Conservation (phyloP, 2,888 invertebrate species). For the Cheiracanthium punctorium region DNA sequence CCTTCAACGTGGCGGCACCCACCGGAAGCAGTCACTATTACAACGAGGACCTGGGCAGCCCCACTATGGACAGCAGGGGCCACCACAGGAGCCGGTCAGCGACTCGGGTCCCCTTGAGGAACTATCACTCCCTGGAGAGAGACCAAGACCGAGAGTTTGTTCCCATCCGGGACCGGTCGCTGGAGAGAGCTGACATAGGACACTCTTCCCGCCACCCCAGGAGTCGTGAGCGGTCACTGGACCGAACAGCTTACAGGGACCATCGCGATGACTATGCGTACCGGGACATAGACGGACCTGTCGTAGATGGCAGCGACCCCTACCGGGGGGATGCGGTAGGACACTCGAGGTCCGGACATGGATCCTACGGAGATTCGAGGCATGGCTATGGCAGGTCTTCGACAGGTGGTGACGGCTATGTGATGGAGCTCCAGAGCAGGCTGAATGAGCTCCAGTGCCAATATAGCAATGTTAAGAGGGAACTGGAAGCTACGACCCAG, state of each 20-base stretch:
- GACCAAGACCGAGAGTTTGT: conserved; percentile 88
- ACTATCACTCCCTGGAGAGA: conserved; percentile 81
- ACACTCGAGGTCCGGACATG: conserved; percentile 28
- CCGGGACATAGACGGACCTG: conserved; percentile 62
- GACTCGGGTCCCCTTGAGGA: conserved; percentile 73
- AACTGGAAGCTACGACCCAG: conserved; percentile 95
- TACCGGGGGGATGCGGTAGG: conserved; percentile 50
- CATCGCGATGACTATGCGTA: conserved; percentile 71
- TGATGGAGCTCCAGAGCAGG: conserved; percentile 93
- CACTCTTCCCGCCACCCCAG: conserved; percentile 69
- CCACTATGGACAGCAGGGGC: conserved; percentile 69
- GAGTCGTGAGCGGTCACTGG: conserved; percentile 81
- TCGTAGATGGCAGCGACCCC: conserved; percentile 40
- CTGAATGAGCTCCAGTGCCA: conserved; percentile 96
- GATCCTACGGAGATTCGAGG: conserved; percentile 63
- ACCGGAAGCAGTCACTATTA: conserved; percentile 61
- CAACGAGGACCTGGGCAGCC: conserved; percentile 70
- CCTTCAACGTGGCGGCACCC: conserved; percentile 67
- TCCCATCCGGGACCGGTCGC: conserved; percentile 84
- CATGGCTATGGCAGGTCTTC: conserved; percentile 47
- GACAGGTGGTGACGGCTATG: conserved; percentile 81
- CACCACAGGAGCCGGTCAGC: conserved; percentile 69
- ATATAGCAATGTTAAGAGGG: conserved; percentile 91
- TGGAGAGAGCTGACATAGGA: conserved; percentile 78
- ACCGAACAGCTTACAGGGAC: conserved; percentile 77